These are phyloP conservation scores for Channa argus DNA, from an alignment of 2,113 vertebrate genomes.

Conservation along the genomic window DNA sequence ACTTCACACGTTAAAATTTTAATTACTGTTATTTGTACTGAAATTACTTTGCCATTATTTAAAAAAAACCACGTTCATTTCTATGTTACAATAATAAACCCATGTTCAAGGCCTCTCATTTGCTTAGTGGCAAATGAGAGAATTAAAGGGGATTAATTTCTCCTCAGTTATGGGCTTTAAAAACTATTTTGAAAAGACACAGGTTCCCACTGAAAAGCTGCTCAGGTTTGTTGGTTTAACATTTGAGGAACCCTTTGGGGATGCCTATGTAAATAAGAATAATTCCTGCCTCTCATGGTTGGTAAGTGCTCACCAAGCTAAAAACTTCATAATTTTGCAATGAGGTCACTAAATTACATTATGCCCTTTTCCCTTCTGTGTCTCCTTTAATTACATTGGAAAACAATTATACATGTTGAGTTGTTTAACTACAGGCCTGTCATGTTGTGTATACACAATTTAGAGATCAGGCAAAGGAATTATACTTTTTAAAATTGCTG, in stretches of 20 bases:
- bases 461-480: slow-evolving; percentile 83
- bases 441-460: slow-evolving; percentile 87
- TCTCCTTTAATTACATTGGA: slow-evolving; percentile 90
- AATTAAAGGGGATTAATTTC: slow-evolving; percentile 74
- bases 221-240: slow-evolving; percentile 88
- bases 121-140: slow-evolving; percentile 55
- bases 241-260: slow-evolving; percentile 88
- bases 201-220: slow-evolving; percentile 85
- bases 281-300: slow-evolving; percentile 89
- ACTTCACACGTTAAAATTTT: slow-evolving; percentile 33
- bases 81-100: slow-evolving; percentile 49
- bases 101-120: slow-evolving; percentile 32
- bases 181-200: slow-evolving; percentile 81
- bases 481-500: slow-evolving; percentile 76
- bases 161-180: slow-evolving; percentile 66
- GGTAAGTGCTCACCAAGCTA: slow-evolving; percentile 87
- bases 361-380: slow-evolving; percentile 90
- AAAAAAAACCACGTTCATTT: slow-evolving; percentile 47
- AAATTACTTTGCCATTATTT: slow-evolving; percentile 45
- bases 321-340: slow-evolving; percentile 91
- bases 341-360: slow-evolving; percentile 94
- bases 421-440: slow-evolving; percentile 88
- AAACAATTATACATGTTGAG: slow-evolving; percentile 91
- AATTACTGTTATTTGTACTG: slow-evolving; percentile 47
- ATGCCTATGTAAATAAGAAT: slow-evolving; percentile 90